phyloP scores from a whole-genome alignment of 2,113 vertebrate species.

The Columbina picui region DNA sequence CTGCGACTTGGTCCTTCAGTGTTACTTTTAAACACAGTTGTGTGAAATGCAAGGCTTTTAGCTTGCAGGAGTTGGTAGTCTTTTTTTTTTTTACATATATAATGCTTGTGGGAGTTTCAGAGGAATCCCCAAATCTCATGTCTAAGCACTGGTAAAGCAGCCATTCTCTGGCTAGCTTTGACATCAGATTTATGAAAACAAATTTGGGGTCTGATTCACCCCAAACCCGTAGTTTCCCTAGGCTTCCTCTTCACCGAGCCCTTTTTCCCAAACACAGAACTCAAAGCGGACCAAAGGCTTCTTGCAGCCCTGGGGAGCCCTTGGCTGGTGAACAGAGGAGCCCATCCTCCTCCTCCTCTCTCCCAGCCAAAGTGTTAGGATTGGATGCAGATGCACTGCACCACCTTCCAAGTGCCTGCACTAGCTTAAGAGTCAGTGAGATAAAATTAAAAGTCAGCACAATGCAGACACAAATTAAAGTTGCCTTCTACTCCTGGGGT shows the following conservation, averaged over 20 bases:
- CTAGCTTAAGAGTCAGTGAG: not conserved
- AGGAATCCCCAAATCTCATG: not conserved
- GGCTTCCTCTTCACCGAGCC: not conserved
- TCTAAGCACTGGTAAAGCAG: not conserved
- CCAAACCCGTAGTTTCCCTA: not conserved
- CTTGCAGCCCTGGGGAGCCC: not conserved
- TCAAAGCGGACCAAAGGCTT: not conserved
- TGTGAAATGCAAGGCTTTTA: not conserved
- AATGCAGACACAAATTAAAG: not conserved
- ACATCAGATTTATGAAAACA: not conserved
- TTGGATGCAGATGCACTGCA: not conserved
- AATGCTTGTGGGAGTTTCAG: not conserved
- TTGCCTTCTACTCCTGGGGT: fast-evolving
- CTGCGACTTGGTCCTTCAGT: not conserved
- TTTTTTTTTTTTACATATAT: too few relatives aligned
- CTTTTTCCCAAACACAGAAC: not conserved
- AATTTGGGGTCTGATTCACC: not conserved
- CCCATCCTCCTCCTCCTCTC: not conserved
- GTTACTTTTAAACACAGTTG: not conserved
- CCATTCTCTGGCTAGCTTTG: not conserved
- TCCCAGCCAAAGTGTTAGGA: not conserved
- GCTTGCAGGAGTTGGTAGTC: not conserved
- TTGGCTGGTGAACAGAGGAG: not conserved
- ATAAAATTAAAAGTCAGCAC: not conserved
- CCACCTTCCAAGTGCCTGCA: not conserved